Evolutionary conservation across 1,140 invertebrate genomes (phyloP), one percentile per base, ranked within the genome.

Genomic region (Dendrolimus punctatus): DNA sequence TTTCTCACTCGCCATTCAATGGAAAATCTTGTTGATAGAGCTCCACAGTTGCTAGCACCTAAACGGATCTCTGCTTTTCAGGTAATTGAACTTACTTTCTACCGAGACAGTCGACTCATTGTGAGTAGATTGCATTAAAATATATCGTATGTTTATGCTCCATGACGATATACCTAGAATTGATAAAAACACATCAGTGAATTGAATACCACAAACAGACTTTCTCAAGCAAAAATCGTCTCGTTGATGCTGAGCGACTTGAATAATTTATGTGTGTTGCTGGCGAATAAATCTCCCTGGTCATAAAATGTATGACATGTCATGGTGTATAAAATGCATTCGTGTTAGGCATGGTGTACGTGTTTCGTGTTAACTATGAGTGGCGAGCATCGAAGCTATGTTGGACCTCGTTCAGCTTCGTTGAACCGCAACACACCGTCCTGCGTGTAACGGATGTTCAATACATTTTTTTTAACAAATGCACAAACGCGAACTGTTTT

Each of bases 1-100:
- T 75, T 76, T 57, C 79, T 86, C 23, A 84, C 87, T 10, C 85
- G 91, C 47, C 89, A 91, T 51, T 93, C 92, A 0, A 92, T 93
- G 90, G 92, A 93, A 71, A 92, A 93, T 76, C 77, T 93, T 10
- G 87, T 88, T 40, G 90, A 92, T 44, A 79, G 78, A 60, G 72
- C 73, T 51, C 80, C 80, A 49, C 80, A 84, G 67, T 64, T 77
- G 60, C 65, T 74, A 55, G 71, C 80, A 53, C 75, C 79, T 55
- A 83, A 84, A 81, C 77, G 74, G 64, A 75, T 76, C 63, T 76
- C 80, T 58, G 75, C 71, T 54, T 81, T 84, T 68, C 83, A 86
- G 83, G 83, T 86, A 85, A 76, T 70, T 73, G 60, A 66, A 67
- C 60, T 69, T 62, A 79, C 76, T 77, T 76, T 77, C 74, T 78